These are phyloP conservation scores for Lepilemur septentrionalis DNA, from an alignment of 2,797 vertebrate species.

Conservation along the genomic window DNA sequence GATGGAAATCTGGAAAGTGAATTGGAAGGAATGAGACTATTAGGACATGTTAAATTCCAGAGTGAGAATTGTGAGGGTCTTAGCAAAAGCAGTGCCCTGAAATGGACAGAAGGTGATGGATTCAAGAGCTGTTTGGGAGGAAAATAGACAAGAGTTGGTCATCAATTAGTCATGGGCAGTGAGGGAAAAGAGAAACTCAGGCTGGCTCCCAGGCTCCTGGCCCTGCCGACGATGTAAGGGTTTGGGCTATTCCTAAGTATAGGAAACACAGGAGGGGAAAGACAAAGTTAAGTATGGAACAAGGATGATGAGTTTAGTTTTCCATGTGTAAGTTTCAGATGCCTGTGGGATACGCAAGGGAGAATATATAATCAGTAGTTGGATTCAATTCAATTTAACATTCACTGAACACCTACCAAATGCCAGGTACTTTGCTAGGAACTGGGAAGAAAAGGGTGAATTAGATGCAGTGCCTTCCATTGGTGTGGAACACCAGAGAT, in stretches of 20 bases:
- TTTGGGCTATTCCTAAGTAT: not conserved
- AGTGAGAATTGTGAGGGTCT: not conserved
- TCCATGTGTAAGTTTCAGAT: not conserved
- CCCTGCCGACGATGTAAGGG: fast-evolving
- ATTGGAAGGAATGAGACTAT: not conserved
- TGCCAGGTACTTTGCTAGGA: not conserved
- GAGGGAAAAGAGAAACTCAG: not conserved
- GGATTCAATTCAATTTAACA: not conserved
- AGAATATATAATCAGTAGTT: not conserved
- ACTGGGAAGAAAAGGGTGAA: not conserved
- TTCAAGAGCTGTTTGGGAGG: not conserved
- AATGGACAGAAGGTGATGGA: not conserved
- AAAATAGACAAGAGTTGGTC: not conserved
- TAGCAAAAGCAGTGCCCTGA: not conserved
- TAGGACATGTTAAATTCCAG: not conserved
- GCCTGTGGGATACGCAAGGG: not conserved
- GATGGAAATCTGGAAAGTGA: not conserved
- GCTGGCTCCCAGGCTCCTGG: not conserved
- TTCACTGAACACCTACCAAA: not conserved
- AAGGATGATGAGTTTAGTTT: not conserved
- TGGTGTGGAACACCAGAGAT: not conserved
- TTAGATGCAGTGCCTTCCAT: not conserved
- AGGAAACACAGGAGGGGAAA: not conserved
- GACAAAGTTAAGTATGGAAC: not conserved
- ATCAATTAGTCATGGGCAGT: not conserved